Conservation (phyloP, 2,113 vertebrate species). For the Sporophila hypoxantha region DNA sequence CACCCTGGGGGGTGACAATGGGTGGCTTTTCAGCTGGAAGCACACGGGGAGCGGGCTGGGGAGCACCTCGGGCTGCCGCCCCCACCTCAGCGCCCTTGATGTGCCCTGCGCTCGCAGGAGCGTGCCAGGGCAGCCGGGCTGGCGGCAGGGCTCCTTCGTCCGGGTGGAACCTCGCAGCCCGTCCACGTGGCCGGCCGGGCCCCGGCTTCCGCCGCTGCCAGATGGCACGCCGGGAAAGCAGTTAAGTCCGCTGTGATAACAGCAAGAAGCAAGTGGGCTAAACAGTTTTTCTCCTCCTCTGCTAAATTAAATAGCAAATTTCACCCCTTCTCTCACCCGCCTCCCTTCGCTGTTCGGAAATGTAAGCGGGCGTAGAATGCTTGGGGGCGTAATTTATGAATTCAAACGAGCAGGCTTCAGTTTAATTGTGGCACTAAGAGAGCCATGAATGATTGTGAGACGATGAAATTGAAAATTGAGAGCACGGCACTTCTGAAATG, state of each 20-base stretch:
- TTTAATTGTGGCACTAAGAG: slow-evolving; percentile 90
- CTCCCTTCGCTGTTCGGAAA: slow-evolving; percentile 84
- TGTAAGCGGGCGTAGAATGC: slow-evolving; percentile 98
- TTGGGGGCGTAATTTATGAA: slow-evolving; percentile 97
- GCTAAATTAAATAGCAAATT: slow-evolving; percentile 96
- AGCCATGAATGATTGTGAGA: slow-evolving; percentile 90
- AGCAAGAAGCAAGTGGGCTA: slow-evolving; percentile 71
- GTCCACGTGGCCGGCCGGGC: not conserved
- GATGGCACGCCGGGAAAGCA: slow-evolving; percentile 65
- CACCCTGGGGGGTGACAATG: not conserved
- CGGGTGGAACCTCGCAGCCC: not conserved
- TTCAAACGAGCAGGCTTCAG: slow-evolving; percentile 95
- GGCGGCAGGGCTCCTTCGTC: not conserved
- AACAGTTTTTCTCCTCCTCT: slow-evolving; percentile 79
- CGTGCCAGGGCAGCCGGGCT: not conserved
- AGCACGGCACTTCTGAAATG: slow-evolving; percentile 69
- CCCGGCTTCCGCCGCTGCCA: not conserved
- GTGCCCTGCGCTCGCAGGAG: not conserved
- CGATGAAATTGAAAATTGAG: slow-evolving; percentile 87
- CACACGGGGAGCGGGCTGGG: not conserved
- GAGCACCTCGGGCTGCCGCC: not conserved
- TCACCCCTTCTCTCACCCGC: slow-evolving; percentile 19
- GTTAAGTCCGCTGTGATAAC: slow-evolving; percentile 76
- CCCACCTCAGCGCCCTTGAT: accelerated
- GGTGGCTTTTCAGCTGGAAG: not conserved